These are phyloP conservation scores for Hippocampus barbouri DNA, from an alignment of 2,113 vertebrate species.

Conservation along the genomic window DNA sequence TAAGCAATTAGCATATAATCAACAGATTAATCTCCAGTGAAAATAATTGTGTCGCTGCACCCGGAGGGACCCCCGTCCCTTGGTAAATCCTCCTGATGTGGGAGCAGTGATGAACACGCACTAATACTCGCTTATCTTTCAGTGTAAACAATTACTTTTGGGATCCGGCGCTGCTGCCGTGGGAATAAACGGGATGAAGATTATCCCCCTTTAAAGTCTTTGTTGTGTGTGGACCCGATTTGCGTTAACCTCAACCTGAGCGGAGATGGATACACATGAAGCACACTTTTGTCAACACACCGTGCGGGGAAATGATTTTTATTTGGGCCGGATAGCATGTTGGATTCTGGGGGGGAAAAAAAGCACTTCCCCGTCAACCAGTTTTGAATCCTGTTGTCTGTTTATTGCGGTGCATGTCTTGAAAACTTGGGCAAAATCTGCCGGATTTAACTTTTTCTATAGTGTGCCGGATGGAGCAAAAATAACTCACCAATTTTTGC, in stretches of 20 bases:
- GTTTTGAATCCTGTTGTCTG: too few relatives aligned
- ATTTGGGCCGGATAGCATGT: too few relatives aligned
- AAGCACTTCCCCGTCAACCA: too few relatives aligned
- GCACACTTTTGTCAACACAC: constrained; percentile 1
- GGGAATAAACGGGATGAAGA: constrained; percentile 52
- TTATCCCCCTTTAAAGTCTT: constrained; percentile 40
- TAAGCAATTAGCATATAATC: constrained; percentile 1
- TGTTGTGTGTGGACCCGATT: constrained; percentile 21
- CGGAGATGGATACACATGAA: constrained; percentile 10
- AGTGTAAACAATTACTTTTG: constrained; percentile 57
- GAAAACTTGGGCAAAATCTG: too few relatives aligned
- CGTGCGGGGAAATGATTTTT: background rate
- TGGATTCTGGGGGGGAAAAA: too few relatives aligned
- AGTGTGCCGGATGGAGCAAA: too few relatives aligned
- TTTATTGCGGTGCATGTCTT: too few relatives aligned
- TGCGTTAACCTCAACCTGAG: constrained; percentile 35
- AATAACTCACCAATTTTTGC: too few relatives aligned
- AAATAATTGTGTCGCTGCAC: constrained; percentile 2
- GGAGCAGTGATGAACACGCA: constrained; percentile 27
- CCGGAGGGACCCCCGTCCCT: constrained; percentile 11
- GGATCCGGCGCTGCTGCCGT: constrained; percentile 32
- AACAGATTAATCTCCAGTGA: background rate
- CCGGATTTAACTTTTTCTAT: too few relatives aligned
- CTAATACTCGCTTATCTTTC: constrained; percentile 54
- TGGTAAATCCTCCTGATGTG: constrained; percentile 47